Conservation (phyloP, 2,888 invertebrate species). For the Ochropacha duplaris region DNA sequence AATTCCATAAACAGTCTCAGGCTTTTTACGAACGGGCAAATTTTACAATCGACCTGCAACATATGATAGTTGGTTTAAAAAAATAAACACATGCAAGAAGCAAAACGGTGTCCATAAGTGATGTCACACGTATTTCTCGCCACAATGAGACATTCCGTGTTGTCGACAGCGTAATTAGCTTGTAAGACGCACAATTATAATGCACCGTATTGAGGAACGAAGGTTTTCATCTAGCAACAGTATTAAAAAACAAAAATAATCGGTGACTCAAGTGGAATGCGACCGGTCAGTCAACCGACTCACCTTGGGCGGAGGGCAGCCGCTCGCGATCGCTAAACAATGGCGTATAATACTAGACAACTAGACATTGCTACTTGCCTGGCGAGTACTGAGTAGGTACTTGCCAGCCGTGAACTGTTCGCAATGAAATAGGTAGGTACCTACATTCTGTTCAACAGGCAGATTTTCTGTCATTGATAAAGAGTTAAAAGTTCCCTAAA, state of each 20-base stretch:
- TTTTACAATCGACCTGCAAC: neutral
- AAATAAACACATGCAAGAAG: neutral
- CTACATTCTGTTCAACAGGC: neutral
- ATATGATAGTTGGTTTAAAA: neutral
- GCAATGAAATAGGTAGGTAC: neutral
- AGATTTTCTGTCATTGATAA: neutral
- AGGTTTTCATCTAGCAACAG: constrained; percentile 5
- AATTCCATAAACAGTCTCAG: no score
- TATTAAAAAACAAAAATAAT: constrained; percentile 29
- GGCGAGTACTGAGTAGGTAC: constrained; percentile 3
- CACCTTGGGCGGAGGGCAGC: constrained; percentile 62
- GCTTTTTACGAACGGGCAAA: neutral
- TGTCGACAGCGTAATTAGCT: neutral
- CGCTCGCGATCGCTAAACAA: constrained; percentile 36
- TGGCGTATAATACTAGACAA: constrained; percentile 23
- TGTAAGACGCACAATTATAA: neutral
- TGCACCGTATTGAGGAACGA: neutral
- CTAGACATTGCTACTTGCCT: constrained; percentile 19
- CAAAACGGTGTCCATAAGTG: neutral
- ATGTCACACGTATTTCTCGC: neutral
- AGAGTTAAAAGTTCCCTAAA: neutral
- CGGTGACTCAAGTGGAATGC: constrained; percentile 51
- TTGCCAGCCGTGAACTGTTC: constrained; percentile 1
- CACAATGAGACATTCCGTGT: neutral
- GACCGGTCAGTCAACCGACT: constrained; percentile 56